Base-by-base conservation (phyloP, 2,797 vertebrate species). In the Gorsachius magnificus region DNA sequence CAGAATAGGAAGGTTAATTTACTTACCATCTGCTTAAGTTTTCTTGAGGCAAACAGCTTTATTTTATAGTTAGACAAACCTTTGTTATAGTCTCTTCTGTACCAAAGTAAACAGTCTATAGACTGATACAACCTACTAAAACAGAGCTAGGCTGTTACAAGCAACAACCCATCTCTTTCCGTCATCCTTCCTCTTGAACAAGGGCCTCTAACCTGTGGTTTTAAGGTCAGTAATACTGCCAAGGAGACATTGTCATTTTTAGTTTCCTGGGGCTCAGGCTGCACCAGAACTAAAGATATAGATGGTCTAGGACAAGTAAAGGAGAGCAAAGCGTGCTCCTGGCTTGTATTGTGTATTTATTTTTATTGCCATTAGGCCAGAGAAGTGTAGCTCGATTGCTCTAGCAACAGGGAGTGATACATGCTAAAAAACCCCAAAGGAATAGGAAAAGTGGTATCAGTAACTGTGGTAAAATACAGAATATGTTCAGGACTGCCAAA, bases 21-120 rank as follows among this genome's bases (percentile, higher is more conserved):
- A 96, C 96, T 96, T 96, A 96, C 96, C 96, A 72, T 77, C 48
- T 89, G 28, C 13, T 75, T 35, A 71, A 61, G 31, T 77, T 77
- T 93, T 92, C 80, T 75, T 77, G 68, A 92, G 53, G 68, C 15
- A 95, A 87, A 94, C 16, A 74, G 31, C 18, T 68, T 72, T 87
- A 68, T 46, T 77, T 87, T 83, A 57, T 26, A 78, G 19, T 87
- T 83, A 86, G 65, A 78, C 24, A 90, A 85, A 82, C 41, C 15
- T 74, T 74, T 91, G 54, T 53, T 92, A 76, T 2, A 48, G 26
- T 41, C 29, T 41, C 26, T 77, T 81, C 16, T 65, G 10, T 64
- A 77, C 43, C 50, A 63, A 87, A 54, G 19, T 28, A 54, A 83
- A 56, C 13, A 46, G 28, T 12, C 64, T 17, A 50, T 0, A 90